phyloP scores from a whole-genome alignment of 2,888 invertebrate genomes.

The Trisateles emortualis region DNA sequence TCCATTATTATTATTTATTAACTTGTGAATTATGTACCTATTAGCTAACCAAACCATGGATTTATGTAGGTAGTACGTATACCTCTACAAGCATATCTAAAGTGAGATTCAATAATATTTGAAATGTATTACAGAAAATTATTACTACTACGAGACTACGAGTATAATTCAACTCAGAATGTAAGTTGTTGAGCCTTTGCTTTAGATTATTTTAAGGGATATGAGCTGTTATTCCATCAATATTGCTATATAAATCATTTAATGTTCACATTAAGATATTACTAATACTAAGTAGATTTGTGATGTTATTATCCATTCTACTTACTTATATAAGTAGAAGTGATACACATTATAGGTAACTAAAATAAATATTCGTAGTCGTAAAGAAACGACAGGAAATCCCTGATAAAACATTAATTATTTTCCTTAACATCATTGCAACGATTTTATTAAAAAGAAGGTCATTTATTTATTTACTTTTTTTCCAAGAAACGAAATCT shows the following conservation, averaged over 20 bases:
- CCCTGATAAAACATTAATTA: constrained; percentile 14
- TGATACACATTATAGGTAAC: neutral
- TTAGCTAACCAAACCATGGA: neutral
- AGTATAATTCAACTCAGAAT: constrained; percentile 9
- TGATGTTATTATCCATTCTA: constrained; percentile 4
- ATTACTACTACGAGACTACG: no score
- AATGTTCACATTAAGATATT: constrained; percentile 12
- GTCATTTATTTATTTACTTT: constrained; percentile 19
- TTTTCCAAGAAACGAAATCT: constrained; percentile 35
- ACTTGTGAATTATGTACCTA: neutral
- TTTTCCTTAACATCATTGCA: constrained; percentile 30
- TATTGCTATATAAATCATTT: constrained; percentile 1
- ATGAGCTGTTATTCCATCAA: neutral
- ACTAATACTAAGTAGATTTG: constrained; percentile 2
- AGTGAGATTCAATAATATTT: neutral
- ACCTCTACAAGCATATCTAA: neutral
- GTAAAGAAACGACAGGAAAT: constrained; percentile 2
- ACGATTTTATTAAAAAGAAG: constrained; percentile 34
- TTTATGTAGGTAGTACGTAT: no score
- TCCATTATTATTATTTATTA: no score
- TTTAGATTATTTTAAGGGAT: constrained; percentile 9
- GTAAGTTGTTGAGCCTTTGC: constrained; percentile 1
- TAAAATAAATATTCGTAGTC: neutral
- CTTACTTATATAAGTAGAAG: neutral
- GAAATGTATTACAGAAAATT: constrained; percentile 2